Conservation (phyloP, 2,113 vertebrate species). For the Hyla sarda region DNA sequence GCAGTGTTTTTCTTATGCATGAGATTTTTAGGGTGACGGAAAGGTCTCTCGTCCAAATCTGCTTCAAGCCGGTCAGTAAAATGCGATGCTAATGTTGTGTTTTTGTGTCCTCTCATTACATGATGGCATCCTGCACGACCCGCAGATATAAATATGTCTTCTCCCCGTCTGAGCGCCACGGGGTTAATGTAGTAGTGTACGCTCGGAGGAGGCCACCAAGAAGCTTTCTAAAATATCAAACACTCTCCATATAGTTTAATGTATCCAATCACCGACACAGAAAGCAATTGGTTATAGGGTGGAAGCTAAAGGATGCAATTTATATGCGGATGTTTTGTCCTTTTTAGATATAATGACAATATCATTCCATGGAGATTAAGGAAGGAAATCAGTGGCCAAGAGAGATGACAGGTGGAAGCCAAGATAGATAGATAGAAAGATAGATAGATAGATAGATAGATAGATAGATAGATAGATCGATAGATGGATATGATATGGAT, state of each 20-base stretch:
- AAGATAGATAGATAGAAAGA: background rate
- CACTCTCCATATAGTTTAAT: background rate
- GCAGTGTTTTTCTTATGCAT: conserved; percentile 17
- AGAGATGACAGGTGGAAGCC: background rate
- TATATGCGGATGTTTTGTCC: background rate
- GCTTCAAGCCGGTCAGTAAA: background rate
- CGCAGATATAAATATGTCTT: conserved; percentile 24
- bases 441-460: background rate
- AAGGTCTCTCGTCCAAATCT: conserved; percentile 34
- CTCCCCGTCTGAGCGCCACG: conserved; percentile 9
- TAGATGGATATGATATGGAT: background rate
- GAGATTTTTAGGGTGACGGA: conserved; percentile 24
- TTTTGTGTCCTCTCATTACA: conserved; percentile 28
- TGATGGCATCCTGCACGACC: conserved; percentile 18
- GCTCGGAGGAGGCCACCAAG: background rate
- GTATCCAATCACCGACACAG: background rate
- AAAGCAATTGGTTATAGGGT: conserved; percentile 6
- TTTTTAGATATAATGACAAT: background rate
- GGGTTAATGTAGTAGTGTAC: conserved; percentile 26
- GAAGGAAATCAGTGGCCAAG: background rate
- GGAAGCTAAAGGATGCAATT: conserved; percentile 13
- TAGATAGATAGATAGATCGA: background rate
- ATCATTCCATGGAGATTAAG: background rate
- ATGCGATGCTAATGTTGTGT: conserved; percentile 12
- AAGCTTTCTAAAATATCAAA: conserved; percentile 5